Conservation (phyloP, 2,113 vertebrate species). For the Mormoops blainvillei region DNA sequence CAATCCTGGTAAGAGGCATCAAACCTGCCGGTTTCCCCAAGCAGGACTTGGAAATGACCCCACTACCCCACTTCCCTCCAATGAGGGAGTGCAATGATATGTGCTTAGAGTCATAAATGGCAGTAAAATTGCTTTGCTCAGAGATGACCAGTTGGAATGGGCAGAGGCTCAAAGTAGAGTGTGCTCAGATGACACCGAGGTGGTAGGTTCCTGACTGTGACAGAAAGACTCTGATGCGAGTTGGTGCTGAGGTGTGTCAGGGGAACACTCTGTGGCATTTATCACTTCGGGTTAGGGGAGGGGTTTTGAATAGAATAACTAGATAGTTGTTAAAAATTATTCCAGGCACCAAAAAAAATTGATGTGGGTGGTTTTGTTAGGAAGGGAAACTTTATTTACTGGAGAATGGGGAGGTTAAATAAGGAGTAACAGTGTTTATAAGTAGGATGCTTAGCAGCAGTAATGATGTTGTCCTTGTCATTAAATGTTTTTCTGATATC, state of each 20-base stretch:
- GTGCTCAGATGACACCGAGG: neutral
- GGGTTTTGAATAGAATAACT: neutral
- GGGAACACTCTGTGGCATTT: neutral
- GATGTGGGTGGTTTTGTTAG: neutral
- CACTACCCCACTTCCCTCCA: neutral
- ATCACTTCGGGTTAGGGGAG: neutral
- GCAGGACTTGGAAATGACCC: neutral
- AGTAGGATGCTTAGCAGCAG: neutral
- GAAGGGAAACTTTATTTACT: neutral
- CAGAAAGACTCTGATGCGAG: neutral
- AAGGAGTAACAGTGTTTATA: neutral
- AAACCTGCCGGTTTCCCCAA: neutral
- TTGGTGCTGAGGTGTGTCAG: neutral
- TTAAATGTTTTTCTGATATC: slow-evolving; percentile 11
- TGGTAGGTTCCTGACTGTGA: neutral
- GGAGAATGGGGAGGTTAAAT: slow-evolving; percentile 29
- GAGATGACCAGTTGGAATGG: neutral
- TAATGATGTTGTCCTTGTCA: neutral
- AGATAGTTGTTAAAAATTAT: neutral
- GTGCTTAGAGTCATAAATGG: neutral
- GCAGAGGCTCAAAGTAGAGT: neutral
- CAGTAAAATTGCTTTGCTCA: neutral
- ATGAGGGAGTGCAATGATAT: neutral
- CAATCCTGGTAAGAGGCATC: neutral
- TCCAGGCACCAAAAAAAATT: neutral